Evolutionary conservation across 1,140 invertebrate genomes (phyloP).

Genomic region (Polyergus mexicanus): DNA sequence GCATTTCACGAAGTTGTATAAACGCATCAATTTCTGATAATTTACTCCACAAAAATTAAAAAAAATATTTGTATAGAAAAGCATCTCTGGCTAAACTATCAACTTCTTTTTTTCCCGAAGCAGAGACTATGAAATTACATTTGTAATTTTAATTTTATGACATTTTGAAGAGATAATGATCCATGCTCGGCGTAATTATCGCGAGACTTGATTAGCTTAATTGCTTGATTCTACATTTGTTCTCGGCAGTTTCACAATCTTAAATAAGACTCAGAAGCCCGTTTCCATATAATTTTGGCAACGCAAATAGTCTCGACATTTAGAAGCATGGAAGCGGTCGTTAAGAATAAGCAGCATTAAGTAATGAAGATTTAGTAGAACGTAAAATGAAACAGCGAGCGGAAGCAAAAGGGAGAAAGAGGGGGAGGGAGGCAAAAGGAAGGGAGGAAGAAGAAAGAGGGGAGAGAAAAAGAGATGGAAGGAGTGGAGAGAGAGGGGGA

Average conservation of each 20-base stretch:
- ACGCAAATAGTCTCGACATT: not conserved
- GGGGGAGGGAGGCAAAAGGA: slow-evolving; percentile 15
- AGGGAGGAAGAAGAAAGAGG: not conserved
- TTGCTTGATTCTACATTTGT: not conserved
- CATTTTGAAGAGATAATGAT: not conserved
- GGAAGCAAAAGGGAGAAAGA: not conserved
- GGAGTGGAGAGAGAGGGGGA: not conserved
- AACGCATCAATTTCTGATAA: not conserved
- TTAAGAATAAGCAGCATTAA: slow-evolving; percentile 42
- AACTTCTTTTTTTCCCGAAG: not conserved
- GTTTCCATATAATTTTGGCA: not conserved
- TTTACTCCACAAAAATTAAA: not conserved
- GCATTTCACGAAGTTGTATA: not conserved
- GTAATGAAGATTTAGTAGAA: slow-evolving; percentile 57
- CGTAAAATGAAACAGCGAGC: not conserved
- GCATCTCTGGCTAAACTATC: not conserved
- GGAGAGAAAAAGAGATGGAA: not conserved
- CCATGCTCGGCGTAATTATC: not conserved
- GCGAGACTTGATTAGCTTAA: not conserved
- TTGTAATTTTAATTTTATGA: slow-evolving; percentile 21
- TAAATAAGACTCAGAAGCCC: slow-evolving; percentile 1
- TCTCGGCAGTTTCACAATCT: slow-evolving; percentile 13
- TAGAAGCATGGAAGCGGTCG: slow-evolving; percentile 9
- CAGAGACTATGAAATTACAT: not conserved
- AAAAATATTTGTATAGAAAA: not conserved